These are phyloP conservation scores for Cololabis saira DNA, from an alignment of 2,113 vertebrate species.

Conservation along the genomic window DNA sequence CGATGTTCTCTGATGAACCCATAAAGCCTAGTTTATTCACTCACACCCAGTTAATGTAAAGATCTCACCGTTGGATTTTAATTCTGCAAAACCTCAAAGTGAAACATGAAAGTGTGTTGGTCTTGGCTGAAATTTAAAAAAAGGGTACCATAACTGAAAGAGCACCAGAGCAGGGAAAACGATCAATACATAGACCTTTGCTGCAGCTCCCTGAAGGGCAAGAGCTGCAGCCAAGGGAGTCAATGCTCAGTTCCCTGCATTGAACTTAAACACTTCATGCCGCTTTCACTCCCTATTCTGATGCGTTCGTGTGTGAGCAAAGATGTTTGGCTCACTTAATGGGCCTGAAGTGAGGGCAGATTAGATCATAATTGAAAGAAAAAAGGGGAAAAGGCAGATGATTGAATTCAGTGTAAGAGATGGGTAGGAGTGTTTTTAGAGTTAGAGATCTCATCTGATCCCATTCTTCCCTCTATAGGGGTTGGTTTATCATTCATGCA, in stretches of 20 bases:
- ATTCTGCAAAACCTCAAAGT: too few relatives aligned
- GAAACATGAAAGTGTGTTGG: too few relatives aligned
- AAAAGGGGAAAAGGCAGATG: slow-evolving; percentile 11
- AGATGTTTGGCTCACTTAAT: neutral
- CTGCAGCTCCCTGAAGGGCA: slow-evolving; percentile 40
- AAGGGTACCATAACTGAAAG: slow-evolving; percentile 1
- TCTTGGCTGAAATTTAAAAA: neutral
- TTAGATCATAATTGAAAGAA: neutral
- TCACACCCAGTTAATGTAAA: too few relatives aligned
- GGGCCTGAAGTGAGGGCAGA: slow-evolving; percentile 3
- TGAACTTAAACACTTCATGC: slow-evolving; percentile 9
- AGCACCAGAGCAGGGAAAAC: slow-evolving; percentile 29
- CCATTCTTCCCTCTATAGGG: neutral
- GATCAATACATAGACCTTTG: slow-evolving; percentile 60
- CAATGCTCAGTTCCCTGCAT: slow-evolving; percentile 7
- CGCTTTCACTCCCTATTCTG: neutral
- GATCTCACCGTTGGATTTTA: too few relatives aligned
- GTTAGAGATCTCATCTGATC: slow-evolving; percentile 14
- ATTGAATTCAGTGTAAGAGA: slow-evolving; percentile 1
- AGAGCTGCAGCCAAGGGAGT: slow-evolving; percentile 8
- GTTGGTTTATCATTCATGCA: slow-evolving; percentile 45
- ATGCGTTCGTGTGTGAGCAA: neutral
- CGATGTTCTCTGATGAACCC: too few relatives aligned
- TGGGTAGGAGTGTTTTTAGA: neutral
- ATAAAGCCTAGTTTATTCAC: too few relatives aligned